Percentiles rank a stretch among this genome's conserved stretches.
Evolutionary conservation across 2,888 invertebrate species (phyloP).

Genomic region (Gastracanthus pulcherrimus): DNA sequence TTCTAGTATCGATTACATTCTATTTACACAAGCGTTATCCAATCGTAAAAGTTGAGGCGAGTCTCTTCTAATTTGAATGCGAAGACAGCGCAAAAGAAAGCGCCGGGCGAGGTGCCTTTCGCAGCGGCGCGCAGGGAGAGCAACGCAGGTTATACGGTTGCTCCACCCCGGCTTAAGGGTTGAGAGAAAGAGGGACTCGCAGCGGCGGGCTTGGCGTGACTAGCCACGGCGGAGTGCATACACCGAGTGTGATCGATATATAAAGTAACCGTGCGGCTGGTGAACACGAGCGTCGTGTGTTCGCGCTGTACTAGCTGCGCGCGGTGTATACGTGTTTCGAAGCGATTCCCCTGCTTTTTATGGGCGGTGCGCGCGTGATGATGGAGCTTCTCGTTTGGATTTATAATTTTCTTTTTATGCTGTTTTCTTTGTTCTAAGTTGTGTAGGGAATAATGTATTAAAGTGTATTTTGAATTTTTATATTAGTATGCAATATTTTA

Average conservation of each 20-base stretch:
- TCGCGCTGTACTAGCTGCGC: neutral
- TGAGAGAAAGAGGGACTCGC: neutral
- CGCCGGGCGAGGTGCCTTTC: slow-evolving; percentile 21
- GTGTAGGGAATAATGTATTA: too few species aligned
- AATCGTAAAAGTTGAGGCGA: too few species aligned
- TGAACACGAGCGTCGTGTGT: neutral
- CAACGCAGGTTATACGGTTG: too few species aligned
- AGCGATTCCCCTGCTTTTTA: slow-evolving; percentile 8
- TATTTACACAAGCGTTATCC: too few species aligned
- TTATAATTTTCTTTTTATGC: too few species aligned
- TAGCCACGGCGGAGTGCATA: neutral
- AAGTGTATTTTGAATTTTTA: too few species aligned
- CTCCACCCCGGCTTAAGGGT: neutral
- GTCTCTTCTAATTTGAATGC: too few species aligned
- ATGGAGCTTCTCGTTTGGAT: too few species aligned
- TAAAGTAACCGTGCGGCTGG: slow-evolving; percentile 3
- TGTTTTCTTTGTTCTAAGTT: too few species aligned
- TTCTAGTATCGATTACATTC: too few species aligned
- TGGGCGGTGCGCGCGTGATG: neutral
- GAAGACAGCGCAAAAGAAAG: neutral
- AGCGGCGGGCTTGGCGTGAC: slow-evolving; percentile 27
- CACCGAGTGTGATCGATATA: slow-evolving; percentile 46
- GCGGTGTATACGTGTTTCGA: slow-evolving; percentile 10
- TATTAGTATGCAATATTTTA: too few species aligned
- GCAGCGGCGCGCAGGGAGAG: neutral